A percentile compares a stretch with the other conserved stretches of the same genome.
These are phyloP conservation scores for Mizuhopecten yessoensis DNA, from an alignment of 1,140 invertebrate species.

Conservation along the genomic window DNA sequence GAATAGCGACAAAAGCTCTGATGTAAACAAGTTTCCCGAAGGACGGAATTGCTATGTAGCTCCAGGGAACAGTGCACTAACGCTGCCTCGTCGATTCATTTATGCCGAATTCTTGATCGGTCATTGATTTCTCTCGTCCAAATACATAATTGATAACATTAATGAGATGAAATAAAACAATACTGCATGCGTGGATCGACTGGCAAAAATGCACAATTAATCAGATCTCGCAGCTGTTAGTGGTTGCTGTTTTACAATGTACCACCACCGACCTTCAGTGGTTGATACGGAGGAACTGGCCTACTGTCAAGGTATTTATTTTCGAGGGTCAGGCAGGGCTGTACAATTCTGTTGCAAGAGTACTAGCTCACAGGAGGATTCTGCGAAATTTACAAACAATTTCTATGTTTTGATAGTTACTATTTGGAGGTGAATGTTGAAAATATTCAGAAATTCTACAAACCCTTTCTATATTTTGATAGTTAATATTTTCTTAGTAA, in stretches of 20 bases:
- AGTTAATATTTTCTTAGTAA: too few species aligned
- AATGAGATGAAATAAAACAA: conserved; percentile 35
- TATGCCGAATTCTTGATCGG: background rate
- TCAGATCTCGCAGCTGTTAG: background rate
- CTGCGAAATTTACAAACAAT: too few species aligned
- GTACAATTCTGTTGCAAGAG: too few species aligned
- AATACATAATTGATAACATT: background rate
- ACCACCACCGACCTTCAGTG: background rate
- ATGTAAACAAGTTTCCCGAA: background rate
- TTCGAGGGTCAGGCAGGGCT: background rate
- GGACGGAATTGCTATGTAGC: background rate
- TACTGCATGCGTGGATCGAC: background rate
- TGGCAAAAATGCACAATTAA: background rate
- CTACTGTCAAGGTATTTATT: background rate
- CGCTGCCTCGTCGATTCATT: background rate
- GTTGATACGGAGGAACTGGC: background rate
- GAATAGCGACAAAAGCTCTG: background rate
- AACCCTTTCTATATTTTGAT: too few species aligned
- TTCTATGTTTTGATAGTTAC: too few species aligned
- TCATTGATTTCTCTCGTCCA: background rate
- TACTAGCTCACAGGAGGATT: too few species aligned
- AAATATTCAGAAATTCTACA: too few species aligned
- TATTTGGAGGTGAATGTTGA: too few species aligned
- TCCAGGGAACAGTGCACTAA: background rate
- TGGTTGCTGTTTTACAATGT: background rate